Base-by-base conservation (phyloP, 2,797 vertebrate genomes). In the Peromyscus nudipes region DNA sequence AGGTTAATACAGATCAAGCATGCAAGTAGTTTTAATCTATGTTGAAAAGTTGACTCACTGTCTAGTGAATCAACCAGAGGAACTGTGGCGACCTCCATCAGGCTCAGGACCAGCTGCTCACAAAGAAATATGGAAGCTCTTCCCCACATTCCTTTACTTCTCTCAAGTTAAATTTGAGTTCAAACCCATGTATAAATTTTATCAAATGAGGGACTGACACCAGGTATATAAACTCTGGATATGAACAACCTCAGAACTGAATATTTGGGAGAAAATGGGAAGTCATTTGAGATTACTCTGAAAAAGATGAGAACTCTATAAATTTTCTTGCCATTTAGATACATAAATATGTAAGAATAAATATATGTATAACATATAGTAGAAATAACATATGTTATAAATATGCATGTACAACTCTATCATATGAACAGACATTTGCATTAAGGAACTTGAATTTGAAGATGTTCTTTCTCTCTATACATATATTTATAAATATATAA, bases 1-100 rank as follows among this genome's bases (percentile, higher is more conserved):
- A 97, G 96, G 95, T 96, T 97, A 97, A 97, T 97, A 85, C 76
- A 85, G 76, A 94, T 96, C 92, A 94, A 94, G 96, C 49, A 91
- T 82, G 40, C 95, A 95, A 88, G 93, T 75, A 77, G 11, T 95
- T 97, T 97, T 93, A 94, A 97, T 96, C 93, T 95, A 93, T 94
- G 87, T 46, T 89, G 96, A 92, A n/a, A 97, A 95, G 83, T 86
- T 93, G 94, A 88, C 94, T 96, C 86, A 85, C 40, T 88, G 29
- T 96, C 60, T 79, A 87, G 86, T 85, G 71, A 57, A 64, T 65
- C 75, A 17, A 52, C 60, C 31, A 19, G 40, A 8, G 49, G 40
- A 88, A 95, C 83, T 79, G 64, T 49, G 71, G 46, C 92, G 93
- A 96, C 87, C 96, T 96, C 43, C 3, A 86, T 80, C 31, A 96